Evolutionary conservation across 2,797 vertebrate genomes (phyloP).

Genomic region (Apodemus agrarius): DNA sequence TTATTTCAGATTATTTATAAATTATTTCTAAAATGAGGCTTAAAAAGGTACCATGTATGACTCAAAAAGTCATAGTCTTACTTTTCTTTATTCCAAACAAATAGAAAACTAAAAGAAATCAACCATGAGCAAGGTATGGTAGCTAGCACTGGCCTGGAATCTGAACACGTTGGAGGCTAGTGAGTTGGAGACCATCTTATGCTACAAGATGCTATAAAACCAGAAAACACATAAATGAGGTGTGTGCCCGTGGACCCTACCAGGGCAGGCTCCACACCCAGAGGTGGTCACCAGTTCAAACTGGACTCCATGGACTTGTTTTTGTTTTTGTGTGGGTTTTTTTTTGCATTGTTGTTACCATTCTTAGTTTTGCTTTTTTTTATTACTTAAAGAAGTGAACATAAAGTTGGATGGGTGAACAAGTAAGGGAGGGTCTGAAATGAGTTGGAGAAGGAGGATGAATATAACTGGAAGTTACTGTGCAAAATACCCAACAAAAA

Average conservation of each 20-base stretch:
- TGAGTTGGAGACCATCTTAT: background rate
- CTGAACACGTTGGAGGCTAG: background rate
- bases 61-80: background rate
- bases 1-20: constrained; percentile 42
- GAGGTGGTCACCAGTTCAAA: background rate
- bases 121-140: background rate
- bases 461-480: background rate
- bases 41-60: background rate
- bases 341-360: background rate
- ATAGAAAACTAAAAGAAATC: background rate
- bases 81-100: constrained; percentile 14
- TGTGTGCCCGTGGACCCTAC: background rate
- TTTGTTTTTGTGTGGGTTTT: too few relatives aligned
- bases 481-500: background rate
- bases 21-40: constrained; percentile 46
- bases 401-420: background rate
- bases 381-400: background rate
- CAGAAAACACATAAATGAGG: background rate
- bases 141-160: background rate
- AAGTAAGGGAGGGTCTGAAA: background rate
- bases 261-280: background rate
- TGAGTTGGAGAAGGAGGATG: background rate
- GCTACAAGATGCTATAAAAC: background rate
- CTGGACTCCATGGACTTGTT: too few relatives aligned
- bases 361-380: background rate